Evolutionary conservation across 2,888 invertebrate genomes (phyloP).

Genomic region (Molanna angustata): DNA sequence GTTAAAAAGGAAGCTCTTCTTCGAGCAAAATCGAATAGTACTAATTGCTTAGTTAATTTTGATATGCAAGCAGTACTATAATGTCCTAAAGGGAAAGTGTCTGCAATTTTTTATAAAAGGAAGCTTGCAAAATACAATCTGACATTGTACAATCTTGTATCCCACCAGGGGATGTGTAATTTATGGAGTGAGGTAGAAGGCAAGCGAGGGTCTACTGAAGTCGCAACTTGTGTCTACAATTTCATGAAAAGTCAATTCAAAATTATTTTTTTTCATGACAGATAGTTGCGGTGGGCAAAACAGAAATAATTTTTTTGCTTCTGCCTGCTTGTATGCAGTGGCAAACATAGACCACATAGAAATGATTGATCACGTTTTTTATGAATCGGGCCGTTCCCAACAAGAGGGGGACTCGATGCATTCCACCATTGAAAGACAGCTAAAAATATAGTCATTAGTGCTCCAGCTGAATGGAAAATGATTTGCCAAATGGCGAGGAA

Average conservation of each 20-base stretch:
- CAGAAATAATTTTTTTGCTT: neutral
- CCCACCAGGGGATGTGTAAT: neutral
- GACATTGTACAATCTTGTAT: neutral
- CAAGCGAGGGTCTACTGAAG: neutral
- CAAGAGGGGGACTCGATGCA: neutral
- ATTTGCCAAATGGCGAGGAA: neutral
- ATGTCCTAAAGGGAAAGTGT: neutral
- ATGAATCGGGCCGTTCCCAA: neutral
- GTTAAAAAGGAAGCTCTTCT: neutral
- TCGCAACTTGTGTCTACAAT: neutral
- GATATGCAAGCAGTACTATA: neutral
- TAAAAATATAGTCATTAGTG: neutral
- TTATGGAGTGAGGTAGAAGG: neutral
- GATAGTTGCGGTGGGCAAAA: neutral
- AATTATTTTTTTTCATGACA: neutral
- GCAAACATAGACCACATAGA: neutral
- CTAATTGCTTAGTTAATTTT: neutral
- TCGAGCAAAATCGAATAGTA: neutral
- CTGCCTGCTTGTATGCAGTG: neutral
- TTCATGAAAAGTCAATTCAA: neutral
- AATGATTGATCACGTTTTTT: neutral
- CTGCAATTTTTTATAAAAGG: neutral
- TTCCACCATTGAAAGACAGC: neutral
- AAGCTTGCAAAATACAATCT: neutral
- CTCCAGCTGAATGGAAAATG: neutral